Conservation (phyloP, 2,888 invertebrate genomes). For the Pteria penguin region DNA sequence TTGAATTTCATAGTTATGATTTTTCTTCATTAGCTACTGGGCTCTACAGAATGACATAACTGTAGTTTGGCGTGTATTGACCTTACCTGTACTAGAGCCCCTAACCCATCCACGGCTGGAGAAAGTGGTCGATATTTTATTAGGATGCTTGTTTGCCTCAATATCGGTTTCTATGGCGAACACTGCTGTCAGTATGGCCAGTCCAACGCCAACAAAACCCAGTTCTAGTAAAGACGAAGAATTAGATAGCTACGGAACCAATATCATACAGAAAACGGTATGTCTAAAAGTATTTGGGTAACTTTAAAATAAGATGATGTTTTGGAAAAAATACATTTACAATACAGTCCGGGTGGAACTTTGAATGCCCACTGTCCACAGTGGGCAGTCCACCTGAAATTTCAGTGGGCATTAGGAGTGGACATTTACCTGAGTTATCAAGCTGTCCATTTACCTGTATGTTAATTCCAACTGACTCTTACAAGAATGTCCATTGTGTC, state of each 20-base stretch:
- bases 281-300: slow-evolving; percentile 46
- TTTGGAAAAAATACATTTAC: not conserved
- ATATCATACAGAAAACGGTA: slow-evolving; percentile 90
- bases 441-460: too few relatives aligned
- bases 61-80: slow-evolving; percentile 90
- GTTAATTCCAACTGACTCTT: too few relatives aligned
- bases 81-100: slow-evolving; percentile 93
- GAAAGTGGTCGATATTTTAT: slow-evolving; percentile 89
- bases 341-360: too few relatives aligned
- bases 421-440: too few relatives aligned
- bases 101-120: slow-evolving; percentile 90
- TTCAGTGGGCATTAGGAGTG: too few relatives aligned
- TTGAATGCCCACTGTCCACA: too few relatives aligned
- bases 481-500: too few relatives aligned
- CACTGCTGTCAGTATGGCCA: slow-evolving; percentile 76
- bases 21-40: slow-evolving; percentile 85
- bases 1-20: too few relatives aligned
- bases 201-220: slow-evolving; percentile 64
- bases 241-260: slow-evolving; percentile 89
- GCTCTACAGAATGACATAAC: slow-evolving; percentile 91
- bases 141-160: slow-evolving; percentile 88
- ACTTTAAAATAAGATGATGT: too few relatives aligned
- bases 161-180: slow-evolving; percentile 80
- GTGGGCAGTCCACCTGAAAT: too few relatives aligned
- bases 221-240: slow-evolving; percentile 87